Evolutionary conservation across 30 jellyfish, hydroid and myxozoan genomes (phyloP).

Genomic region (Cassiopea xamachana): DNA sequence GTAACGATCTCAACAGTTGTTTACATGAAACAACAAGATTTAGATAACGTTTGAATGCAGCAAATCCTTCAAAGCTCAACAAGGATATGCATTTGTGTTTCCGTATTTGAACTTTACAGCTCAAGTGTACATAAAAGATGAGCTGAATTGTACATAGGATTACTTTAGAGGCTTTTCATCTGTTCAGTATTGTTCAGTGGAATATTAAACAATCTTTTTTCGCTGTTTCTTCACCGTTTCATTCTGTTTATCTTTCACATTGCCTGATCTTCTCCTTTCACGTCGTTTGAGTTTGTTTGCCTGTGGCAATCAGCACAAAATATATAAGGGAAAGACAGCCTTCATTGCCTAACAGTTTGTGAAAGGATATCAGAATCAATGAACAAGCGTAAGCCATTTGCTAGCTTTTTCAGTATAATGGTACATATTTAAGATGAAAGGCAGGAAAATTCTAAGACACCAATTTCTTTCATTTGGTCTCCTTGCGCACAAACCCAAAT

Average conservation of each 20-base stretch:
- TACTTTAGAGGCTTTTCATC: constrained; percentile 60
- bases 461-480: too few relatives aligned
- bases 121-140: constrained; percentile 39
- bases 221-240: constrained; percentile 25
- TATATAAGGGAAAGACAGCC: constrained; percentile 28
- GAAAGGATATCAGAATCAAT: constrained; percentile 70
- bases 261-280: constrained; percentile 44
- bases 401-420: too few relatives aligned
- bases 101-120: constrained; percentile 37
- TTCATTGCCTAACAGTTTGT: constrained; percentile 68
- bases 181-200: constrained; percentile 36
- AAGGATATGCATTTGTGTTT: constrained; percentile 31
- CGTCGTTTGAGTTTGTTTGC: constrained; percentile 42
- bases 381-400: too few relatives aligned
- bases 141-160: constrained; percentile 58
- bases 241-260: constrained; percentile 34
- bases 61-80: constrained; percentile 46
- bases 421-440: too few relatives aligned
- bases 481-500: too few relatives aligned
- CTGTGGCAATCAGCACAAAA: constrained; percentile 34
- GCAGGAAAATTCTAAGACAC: too few relatives aligned
- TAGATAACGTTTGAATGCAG: constrained; percentile 35
- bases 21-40: constrained; percentile 23
- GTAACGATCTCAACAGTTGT: constrained; percentile 25
- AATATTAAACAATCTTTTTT: constrained; percentile 28